A percentile compares a stretch with the other conserved stretches of the same genome.
phyloP scores from a whole-genome alignment of 1,140 invertebrate species.

The Mactra quadrangularis region DNA sequence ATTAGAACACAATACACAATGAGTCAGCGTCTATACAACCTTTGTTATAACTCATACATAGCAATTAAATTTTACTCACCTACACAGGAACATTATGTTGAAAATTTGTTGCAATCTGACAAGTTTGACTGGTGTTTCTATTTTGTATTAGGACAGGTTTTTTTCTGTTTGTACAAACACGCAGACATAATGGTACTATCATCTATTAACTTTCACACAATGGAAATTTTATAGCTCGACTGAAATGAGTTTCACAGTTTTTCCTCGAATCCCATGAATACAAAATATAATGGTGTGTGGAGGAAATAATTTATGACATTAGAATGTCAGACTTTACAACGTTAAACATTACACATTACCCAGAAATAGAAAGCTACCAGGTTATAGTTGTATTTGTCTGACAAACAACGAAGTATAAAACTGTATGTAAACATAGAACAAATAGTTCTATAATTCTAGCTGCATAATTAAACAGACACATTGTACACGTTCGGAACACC shows the following conservation, averaged over 20 bases:
- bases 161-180: neutral
- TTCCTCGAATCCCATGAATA: slow-evolving; percentile 8
- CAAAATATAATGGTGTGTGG: neutral
- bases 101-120: neutral
- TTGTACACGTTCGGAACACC: no score
- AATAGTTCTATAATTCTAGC: no score
- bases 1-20: neutral
- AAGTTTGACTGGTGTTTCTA: neutral
- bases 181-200: neutral
- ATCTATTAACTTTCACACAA: slow-evolving; percentile 8
- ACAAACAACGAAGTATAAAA: no score
- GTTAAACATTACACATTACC: no score
- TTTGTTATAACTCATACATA: neutral
- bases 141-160: neutral
- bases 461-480: no score
- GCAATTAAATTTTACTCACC: neutral
- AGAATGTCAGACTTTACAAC: no score
- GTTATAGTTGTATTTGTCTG: no score
- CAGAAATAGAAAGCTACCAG: no score
- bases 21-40: neutral
- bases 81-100: no score
- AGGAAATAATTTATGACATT: no score
- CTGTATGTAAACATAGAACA: no score
- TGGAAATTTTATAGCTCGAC: neutral
- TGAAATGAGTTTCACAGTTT: slow-evolving; percentile 17